These are phyloP conservation scores for Limonius californicus DNA, from an alignment of 1,140 invertebrate genomes.

Conservation along the genomic window DNA sequence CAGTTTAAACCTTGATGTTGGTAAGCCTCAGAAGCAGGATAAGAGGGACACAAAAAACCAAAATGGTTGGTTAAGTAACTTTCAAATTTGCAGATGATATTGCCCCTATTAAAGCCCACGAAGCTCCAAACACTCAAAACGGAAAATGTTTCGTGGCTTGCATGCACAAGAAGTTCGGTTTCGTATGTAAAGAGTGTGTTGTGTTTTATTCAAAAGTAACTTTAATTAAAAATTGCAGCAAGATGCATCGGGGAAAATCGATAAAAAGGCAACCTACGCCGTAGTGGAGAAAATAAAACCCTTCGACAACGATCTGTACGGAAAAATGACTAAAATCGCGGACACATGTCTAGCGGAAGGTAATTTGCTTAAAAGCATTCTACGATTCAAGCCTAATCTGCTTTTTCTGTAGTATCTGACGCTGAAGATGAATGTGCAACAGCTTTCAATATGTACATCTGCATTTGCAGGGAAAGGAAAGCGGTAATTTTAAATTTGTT, in stretches of 20 bases:
- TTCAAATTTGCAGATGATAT: background rate
- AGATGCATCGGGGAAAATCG: background rate
- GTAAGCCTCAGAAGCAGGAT: no score
- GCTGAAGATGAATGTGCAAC: background rate
- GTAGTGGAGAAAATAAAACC: background rate
- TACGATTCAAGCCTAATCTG: background rate
- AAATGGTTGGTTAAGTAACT: no score
- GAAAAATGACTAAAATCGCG: background rate
- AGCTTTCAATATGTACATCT: background rate
- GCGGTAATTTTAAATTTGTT: no score
- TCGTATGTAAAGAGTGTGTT: background rate
- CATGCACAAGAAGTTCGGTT: background rate
- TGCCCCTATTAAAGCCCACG: background rate
- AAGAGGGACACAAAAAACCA: no score
- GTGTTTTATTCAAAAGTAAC: background rate
- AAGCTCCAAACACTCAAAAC: background rate
- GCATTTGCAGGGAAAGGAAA: background rate
- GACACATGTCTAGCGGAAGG: background rate
- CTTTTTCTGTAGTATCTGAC: background rate
- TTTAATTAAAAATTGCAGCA: background rate
- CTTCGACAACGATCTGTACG: background rate
- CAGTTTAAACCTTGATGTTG: background rate
- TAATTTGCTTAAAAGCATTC: background rate
- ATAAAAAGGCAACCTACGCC: background rate
- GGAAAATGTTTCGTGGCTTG: constrained; percentile 4